These are phyloP conservation scores for Caenorhabditis japonica DNA, from an alignment of 2,888 invertebrate genomes.

Conservation along the genomic window DNA sequence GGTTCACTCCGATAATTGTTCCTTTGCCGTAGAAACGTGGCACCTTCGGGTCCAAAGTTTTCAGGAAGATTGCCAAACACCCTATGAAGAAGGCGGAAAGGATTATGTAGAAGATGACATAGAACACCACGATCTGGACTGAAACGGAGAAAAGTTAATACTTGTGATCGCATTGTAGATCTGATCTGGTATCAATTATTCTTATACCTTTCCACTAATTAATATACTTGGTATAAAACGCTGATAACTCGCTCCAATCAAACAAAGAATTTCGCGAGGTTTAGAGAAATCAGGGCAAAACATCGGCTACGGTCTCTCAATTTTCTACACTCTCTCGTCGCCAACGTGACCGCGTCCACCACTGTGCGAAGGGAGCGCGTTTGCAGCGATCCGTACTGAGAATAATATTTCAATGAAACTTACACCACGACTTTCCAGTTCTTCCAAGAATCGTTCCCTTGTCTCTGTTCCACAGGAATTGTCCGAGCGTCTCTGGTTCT, in stretches of 20 bases:
- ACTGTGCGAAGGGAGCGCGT: too few relatives aligned
- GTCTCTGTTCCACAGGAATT: slow-evolving; percentile 75
- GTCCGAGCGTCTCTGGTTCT: slow-evolving; percentile 63
- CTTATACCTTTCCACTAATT: slow-evolving; percentile 32
- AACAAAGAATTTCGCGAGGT: too few relatives aligned
- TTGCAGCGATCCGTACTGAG: too few relatives aligned
- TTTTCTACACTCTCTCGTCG: too few relatives aligned
- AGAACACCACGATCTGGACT: slow-evolving; percentile 96
- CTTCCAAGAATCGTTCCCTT: slow-evolving; percentile 73
- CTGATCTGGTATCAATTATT: too few relatives aligned
- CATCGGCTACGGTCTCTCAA: too few relatives aligned
- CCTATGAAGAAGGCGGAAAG: slow-evolving; percentile 94
- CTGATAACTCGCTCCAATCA: too few relatives aligned
- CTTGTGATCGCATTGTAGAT: too few relatives aligned
- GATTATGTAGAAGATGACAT: slow-evolving; percentile 92
- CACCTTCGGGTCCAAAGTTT: slow-evolving; percentile 87
- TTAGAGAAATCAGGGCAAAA: too few relatives aligned
- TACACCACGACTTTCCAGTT: slow-evolving; percentile 75
- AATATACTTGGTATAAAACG: too few relatives aligned
- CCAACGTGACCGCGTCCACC: too few relatives aligned
- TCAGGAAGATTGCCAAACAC: slow-evolving; percentile 93
- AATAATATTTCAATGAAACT: slow-evolving; percentile 18
- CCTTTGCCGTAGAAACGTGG: slow-evolving; percentile 91
- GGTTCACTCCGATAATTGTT: slow-evolving; percentile 92
- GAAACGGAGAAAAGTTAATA: slow-evolving; percentile 79